Percentiles rank a stretch among this genome's conserved stretches.
Conservation (phyloP, 2,797 vertebrate species). For the Atherinosoma microstoma region DNA sequence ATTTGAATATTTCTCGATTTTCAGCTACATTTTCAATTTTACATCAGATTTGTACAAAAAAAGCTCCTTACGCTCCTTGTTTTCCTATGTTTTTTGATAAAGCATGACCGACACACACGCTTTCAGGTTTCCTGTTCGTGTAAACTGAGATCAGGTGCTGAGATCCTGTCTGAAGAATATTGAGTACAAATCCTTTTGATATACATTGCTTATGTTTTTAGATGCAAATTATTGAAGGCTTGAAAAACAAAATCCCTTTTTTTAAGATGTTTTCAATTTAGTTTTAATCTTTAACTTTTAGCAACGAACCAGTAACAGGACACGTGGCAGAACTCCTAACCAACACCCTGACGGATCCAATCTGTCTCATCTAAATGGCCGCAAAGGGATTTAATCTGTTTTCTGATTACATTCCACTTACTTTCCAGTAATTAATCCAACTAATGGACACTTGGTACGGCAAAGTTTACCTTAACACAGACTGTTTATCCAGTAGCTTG, state of each 20-base stretch:
- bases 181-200: neutral
- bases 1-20: neutral
- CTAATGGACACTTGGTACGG: constrained; percentile 1
- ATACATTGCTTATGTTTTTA: neutral
- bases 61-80: neutral
- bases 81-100: neutral
- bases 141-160: too few species aligned
- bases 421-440: constrained; percentile 20
- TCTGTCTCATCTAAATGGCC: neutral
- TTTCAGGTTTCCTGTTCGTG: too few species aligned
- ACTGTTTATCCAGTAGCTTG: constrained; percentile 54
- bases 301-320: neutral
- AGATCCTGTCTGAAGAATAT: neutral
- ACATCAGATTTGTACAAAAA: neutral
- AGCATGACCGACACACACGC: too few species aligned
- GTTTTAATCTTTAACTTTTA: neutral
- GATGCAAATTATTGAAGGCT: neutral
- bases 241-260: neutral
- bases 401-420: constrained; percentile 36
- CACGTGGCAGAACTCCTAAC: neutral
- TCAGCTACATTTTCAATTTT: too few species aligned
- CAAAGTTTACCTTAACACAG: constrained; percentile 41
- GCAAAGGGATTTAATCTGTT: neutral
- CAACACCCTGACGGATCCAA: neutral
- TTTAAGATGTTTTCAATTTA: neutral